phyloP scores from a whole-genome alignment of 2,113 vertebrate species.

The Hydropotes inermis region DNA sequence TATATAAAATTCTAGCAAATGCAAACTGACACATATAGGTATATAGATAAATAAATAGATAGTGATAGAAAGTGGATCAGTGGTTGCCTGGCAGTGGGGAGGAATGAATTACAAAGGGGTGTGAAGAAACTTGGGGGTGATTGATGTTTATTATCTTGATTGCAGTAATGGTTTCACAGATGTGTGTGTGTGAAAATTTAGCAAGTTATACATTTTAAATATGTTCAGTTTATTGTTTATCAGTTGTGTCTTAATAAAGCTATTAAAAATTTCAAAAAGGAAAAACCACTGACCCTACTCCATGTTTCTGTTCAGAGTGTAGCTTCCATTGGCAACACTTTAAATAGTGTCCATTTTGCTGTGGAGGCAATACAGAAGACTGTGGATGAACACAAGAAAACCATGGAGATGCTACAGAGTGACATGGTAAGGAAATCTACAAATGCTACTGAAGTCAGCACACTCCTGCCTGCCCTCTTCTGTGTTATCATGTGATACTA shows the following conservation, averaged over 20 bases:
- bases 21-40: not conserved
- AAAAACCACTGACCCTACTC: not conserved
- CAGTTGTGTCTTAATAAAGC: not conserved
- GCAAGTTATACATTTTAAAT: conserved; percentile 1
- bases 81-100: not conserved
- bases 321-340: conserved; percentile 94
- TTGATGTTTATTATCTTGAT: not conserved
- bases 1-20: conserved; percentile 38
- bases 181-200: not conserved
- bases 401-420: conserved; percentile 81
- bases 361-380: conserved; percentile 90
- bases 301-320: conserved; percentile 87
- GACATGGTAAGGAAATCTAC: conserved; percentile 84
- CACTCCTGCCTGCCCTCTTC: not conserved
- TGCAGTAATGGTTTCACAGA: not conserved
- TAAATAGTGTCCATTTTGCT: conserved; percentile 95
- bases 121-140: not conserved
- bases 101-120: not conserved
- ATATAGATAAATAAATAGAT: not conserved
- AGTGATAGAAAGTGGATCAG: not conserved
- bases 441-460: not conserved
- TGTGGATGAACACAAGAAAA: conserved; percentile 89
- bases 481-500: not conserved
- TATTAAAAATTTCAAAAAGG: not conserved
- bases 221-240: not conserved